These are phyloP conservation scores for Chrysolina haemoptera DNA, from an alignment of 2,888 invertebrate species.

Conservation along the genomic window DNA sequence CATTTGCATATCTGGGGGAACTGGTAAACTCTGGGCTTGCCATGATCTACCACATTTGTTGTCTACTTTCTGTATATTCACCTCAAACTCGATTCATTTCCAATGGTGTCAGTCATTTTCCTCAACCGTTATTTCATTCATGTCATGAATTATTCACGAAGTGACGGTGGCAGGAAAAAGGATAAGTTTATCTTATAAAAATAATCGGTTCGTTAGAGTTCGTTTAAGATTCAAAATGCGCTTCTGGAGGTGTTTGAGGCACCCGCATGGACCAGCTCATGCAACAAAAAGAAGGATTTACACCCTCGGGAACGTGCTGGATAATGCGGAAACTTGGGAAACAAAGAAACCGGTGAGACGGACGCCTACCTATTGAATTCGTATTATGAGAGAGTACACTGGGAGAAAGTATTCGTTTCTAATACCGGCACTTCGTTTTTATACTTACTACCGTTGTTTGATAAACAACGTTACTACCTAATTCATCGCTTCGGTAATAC, in stretches of 20 bases:
- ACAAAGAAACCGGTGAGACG: conserved; percentile 60
- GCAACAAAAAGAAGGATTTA: conserved; percentile 62
- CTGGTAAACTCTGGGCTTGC: no score
- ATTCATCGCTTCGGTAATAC: no score
- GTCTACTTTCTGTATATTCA: background rate
- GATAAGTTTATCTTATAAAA: conserved; percentile 61
- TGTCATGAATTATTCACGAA: conserved; percentile 54
- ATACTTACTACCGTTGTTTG: background rate
- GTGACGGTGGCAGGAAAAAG: conserved; percentile 45
- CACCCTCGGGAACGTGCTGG: conserved; percentile 61
- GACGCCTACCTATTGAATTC: conserved; percentile 50
- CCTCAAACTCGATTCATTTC: background rate
- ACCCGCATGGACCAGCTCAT: conserved; percentile 59
- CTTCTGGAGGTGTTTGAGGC: conserved; percentile 58
- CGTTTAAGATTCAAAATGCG: conserved; percentile 63
- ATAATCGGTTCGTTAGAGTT: conserved; percentile 65
- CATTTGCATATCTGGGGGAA: no score
- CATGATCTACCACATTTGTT: no score
- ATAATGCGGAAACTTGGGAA: conserved; percentile 62
- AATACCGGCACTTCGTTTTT: background rate
- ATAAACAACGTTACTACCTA: no score
- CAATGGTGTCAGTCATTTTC: conserved; percentile 13
- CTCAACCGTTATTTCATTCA: conserved; percentile 45
- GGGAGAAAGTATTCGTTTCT: conserved; percentile 27
- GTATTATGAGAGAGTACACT: conserved; percentile 55